Percentiles rank a stretch among this genome's conserved stretches.
Conservation (phyloP, 53 echinoderm and acorn worm species). For the Echinometra lucunter region DNA sequence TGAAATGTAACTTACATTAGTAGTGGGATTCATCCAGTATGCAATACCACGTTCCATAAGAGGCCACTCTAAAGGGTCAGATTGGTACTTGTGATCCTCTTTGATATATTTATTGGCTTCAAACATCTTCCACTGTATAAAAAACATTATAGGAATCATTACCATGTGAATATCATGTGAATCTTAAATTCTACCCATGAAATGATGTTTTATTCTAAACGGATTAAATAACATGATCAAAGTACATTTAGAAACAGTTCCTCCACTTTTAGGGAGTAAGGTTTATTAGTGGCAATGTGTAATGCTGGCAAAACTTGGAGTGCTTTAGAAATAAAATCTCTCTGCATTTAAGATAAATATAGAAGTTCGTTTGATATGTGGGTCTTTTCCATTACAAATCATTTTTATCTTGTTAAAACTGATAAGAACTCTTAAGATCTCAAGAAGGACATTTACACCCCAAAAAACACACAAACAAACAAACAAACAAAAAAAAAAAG, state of each 20-base stretch:
- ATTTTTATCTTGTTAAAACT: too few species aligned
- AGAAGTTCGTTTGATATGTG: too few species aligned
- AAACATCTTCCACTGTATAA: conserved; percentile 91
- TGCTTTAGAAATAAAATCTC: too few species aligned
- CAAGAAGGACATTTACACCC: too few species aligned
- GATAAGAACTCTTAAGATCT: too few species aligned
- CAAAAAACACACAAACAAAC: too few species aligned
- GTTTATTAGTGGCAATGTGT: not conserved
- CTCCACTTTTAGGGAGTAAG: not conserved
- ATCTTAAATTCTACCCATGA: not conserved
- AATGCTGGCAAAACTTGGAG: too few species aligned
- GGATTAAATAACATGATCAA: not conserved
- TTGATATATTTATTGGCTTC: conserved; percentile 78
- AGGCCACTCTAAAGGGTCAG: conserved; percentile 91
- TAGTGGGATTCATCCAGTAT: conserved; percentile 85
- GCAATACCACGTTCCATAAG: conserved; percentile 92
- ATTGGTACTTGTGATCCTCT: conserved; percentile 89
- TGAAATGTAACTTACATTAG: conserved; percentile 83
- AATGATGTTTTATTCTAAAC: not conserved
- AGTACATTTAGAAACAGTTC: not conserved
- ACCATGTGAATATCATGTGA: not conserved
- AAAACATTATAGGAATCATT: not conserved
- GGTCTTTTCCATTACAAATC: too few species aligned
- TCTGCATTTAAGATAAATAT: too few species aligned
- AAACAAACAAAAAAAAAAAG: too few species aligned